Base-by-base conservation (phyloP, 1,140 invertebrate genomes). In the Bombus polaris region DNA sequence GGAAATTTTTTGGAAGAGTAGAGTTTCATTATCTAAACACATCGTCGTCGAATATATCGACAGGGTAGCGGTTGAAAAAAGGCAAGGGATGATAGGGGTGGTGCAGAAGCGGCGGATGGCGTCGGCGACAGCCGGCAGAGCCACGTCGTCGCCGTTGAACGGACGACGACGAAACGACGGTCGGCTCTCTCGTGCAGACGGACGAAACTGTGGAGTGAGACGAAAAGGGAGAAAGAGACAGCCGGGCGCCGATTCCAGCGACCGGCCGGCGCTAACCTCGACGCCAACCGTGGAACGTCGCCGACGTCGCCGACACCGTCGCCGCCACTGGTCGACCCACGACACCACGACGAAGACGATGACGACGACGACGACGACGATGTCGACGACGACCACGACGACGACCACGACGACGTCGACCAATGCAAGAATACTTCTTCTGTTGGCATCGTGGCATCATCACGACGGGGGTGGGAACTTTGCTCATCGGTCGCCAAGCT, bases 401-500 rank as follows among this genome's bases (percentile, higher is more conserved):
- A 37, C 86, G 81, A 83, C 81, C 72, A 73, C 88, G 28, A 81
- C 83, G 74, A 74, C 76, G 87, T 87, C 86, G 62, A 88, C 89
- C 87, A 90, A 91, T 91, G 89, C 87, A 87, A 84, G 89, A 88
- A 89, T 91, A 90, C 86, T 91, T 91, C 89, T 91, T 91, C 89
- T 87, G 85, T 76, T 86, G 87, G 87, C 85, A 88, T 86, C 85
- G 79, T 83, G 87, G 88, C 88, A 89, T 86, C 88, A 71, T 86
- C 73, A 78, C 85, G 76, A 65, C 86, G 87, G 86, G 91, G 81
- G 81, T 87, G 89, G 86, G 85, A 89, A 62, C 37, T 68, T 78
- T 87, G 83, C 74, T 87, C 77, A 53, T 85, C 87, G 88, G 89
- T 88, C 89, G 91, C 92, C 92, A 90, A 92, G 76, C 86, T 76